These are phyloP conservation scores for Ctena decussata DNA, from an alignment of 2,888 invertebrate genomes.

Conservation along the genomic window DNA sequence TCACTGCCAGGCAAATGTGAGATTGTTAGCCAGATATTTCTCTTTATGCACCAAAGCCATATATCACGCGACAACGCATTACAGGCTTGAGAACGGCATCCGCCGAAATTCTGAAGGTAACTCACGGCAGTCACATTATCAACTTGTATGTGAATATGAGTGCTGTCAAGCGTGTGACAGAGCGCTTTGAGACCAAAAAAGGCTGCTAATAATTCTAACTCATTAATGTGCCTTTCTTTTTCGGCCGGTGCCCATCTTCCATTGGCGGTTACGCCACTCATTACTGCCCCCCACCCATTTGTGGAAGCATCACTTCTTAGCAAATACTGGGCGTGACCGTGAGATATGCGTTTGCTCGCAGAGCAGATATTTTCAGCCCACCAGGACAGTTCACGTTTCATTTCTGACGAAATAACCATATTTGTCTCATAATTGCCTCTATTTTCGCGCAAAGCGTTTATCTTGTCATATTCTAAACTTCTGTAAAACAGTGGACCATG, in stretches of 20 bases:
- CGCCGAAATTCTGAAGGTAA: not conserved
- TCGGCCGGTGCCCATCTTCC: not conserved
- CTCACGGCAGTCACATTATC: not conserved
- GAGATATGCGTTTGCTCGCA: conserved; percentile 2
- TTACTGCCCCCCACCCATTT: conserved; percentile 11
- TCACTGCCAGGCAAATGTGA: not conserved
- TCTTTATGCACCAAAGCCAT: not conserved
- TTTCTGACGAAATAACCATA: not conserved
- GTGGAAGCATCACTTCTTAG: conserved; percentile 15
- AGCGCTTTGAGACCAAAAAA: not conserved
- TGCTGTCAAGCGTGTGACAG: not conserved
- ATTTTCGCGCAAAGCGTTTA: not conserved
- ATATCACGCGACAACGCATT: not conserved
- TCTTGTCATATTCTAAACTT: not conserved
- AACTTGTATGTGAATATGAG: not conserved
- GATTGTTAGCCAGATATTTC: not conserved
- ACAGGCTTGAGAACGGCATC: not conserved
- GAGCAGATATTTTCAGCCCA: conserved; percentile 1
- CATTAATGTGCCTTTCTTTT: not conserved
- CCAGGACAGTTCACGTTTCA: conserved; percentile 13
- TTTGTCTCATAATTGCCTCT: conserved; percentile 2
- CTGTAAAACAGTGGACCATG: conserved; percentile 15
- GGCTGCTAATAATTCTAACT: not conserved
- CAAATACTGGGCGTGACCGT: not conserved
- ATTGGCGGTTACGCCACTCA: not conserved